Percentiles rank a stretch among this genome's conserved stretches.
These are phyloP conservation scores for Eupithecia abbreviata DNA, from an alignment of 2,888 invertebrate genomes.

Conservation along the genomic window DNA sequence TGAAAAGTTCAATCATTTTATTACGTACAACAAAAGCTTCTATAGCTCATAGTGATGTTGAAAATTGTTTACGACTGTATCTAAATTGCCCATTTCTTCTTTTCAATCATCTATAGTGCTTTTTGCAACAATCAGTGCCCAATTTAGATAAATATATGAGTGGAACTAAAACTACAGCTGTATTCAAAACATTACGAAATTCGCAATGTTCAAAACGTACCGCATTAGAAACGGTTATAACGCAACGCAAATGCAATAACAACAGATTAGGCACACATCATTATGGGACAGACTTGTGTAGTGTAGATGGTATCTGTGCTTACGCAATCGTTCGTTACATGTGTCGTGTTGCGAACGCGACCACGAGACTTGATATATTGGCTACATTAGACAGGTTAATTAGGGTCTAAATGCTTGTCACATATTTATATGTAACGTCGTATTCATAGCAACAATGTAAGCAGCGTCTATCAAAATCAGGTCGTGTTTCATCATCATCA, in stretches of 20 bases:
- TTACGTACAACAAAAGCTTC: not conserved
- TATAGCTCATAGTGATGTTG: not conserved
- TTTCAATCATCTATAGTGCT: slow-evolving; percentile 14
- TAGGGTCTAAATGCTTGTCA: slow-evolving; percentile 36
- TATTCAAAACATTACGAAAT: slow-evolving; percentile 42
- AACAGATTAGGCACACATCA: slow-evolving; percentile 46
- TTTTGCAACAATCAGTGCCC: slow-evolving; percentile 21
- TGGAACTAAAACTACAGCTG: slow-evolving; percentile 20
- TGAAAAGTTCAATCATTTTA: slow-evolving; percentile 1
- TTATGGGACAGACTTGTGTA: slow-evolving; percentile 38
- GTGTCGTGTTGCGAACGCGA: slow-evolving; percentile 29
- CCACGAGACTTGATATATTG: slow-evolving; percentile 28
- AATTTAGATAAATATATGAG: slow-evolving; percentile 21
- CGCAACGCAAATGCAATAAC: slow-evolving; percentile 44
- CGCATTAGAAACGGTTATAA: slow-evolving; percentile 36
- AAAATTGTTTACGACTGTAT: slow-evolving; percentile 4
- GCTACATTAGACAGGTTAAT: slow-evolving; percentile 34
- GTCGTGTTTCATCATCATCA: not conserved
- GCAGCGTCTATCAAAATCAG: not conserved
- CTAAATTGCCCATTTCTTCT: slow-evolving; percentile 1
- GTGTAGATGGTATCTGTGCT: slow-evolving; percentile 40
- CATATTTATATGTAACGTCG: slow-evolving; percentile 24
- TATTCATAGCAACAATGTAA: slow-evolving; percentile 16
- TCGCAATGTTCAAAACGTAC: slow-evolving; percentile 33
- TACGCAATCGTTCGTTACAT: slow-evolving; percentile 40